Evolutionary conservation across 2,113 vertebrate genomes (phyloP), one percentile per base, ranked within the genome.

Genomic region (Sphaerodactylus townsendi): DNA sequence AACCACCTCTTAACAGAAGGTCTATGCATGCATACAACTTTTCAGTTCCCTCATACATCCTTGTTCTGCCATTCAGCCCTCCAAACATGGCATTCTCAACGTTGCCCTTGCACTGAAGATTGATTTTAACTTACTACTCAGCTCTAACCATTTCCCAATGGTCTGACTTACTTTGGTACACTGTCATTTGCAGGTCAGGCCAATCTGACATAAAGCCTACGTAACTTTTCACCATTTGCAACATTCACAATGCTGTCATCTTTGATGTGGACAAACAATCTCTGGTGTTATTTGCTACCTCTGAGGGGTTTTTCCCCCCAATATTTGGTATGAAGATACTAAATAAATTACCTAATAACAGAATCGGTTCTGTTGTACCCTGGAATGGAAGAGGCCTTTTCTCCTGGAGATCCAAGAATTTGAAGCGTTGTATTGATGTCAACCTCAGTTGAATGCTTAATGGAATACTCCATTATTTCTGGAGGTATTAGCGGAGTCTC

Each of bases 401-500:
- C 98, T 68, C 98, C 99, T 82, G 99, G 99, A 64, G 98, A 99
- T 89, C 99, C 98, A 79, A 99, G 97, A 94, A 99, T 97, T 96
- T 99, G 98, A 94, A 99, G 97, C 50, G 98, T 99, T 77, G 98
- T 99, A 96, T 99, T 99, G 95, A 99, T 99, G 95, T 99, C 99
- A 93, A 99, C 98, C 91, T 99, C 98, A 87, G 98, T 95, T 77
- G 99, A 98, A 95, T 99, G 98, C 93, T 98, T 99, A 95, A 99
- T 99, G 91, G 99, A 99, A 94, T 98, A 99, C 95, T 98, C 98
- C 99, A 99, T 99, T 94, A 99, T 97, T 96, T 99, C 99, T 48
- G 98, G 96, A 94, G 99, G 99, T 96, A 99, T 99, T 95, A 99
- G 88, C 6, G 98, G 98, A 85, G 98, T 99, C 96, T 99, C 98